phyloP scores from a whole-genome alignment of 2,888 invertebrate species.

The Petrophora chlorosata region DNA sequence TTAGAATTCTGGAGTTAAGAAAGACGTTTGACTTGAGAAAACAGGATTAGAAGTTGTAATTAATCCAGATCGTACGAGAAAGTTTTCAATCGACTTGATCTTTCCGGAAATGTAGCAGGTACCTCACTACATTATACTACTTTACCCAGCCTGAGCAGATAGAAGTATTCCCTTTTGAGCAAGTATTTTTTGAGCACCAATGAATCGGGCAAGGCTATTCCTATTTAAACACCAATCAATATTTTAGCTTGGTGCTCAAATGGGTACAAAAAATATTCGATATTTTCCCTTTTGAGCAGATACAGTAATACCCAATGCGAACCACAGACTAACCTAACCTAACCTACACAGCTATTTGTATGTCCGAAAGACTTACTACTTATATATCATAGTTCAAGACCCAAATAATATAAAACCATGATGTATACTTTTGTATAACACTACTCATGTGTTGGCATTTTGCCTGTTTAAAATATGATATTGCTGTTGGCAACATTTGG shows the following conservation, averaged over 20 bases:
- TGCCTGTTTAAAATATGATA: slow-evolving; percentile 1
- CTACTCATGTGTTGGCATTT: background rate
- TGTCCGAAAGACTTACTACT: background rate
- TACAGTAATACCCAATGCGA: no score
- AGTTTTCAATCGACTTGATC: background rate
- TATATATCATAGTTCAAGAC: background rate
- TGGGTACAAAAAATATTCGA: no score
- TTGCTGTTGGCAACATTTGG: background rate
- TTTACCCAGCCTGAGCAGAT: no score
- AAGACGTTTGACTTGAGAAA: slow-evolving; percentile 29
- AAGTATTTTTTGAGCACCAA: no score
- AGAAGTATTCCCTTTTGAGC: no score
- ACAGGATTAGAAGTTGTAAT: slow-evolving; percentile 27
- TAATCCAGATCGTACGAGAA: background rate
- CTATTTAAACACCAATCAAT: no score
- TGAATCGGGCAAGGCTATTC: no score
- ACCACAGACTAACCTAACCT: background rate
- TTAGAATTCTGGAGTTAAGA: slow-evolving; percentile 11
- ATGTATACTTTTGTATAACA: background rate
- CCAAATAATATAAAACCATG: background rate
- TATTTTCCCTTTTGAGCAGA: no score
- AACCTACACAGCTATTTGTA: background rate
- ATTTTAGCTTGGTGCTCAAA: no score
- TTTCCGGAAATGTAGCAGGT: no score
- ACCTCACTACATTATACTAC: no score